These are phyloP conservation scores for Aspidapion aeneum DNA, from an alignment of 2,888 invertebrate genomes.

Conservation along the genomic window DNA sequence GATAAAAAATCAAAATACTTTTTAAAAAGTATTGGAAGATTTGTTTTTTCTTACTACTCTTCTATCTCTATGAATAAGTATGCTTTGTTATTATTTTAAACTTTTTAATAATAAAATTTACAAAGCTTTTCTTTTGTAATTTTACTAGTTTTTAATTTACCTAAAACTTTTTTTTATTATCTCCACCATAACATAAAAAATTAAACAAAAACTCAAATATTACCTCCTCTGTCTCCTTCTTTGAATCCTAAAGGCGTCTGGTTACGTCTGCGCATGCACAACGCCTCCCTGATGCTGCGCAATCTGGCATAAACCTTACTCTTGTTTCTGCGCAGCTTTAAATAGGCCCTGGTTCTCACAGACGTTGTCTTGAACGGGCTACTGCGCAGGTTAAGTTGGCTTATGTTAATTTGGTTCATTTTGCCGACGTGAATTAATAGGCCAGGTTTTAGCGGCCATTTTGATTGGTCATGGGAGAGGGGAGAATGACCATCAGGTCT, in stretches of 20 bases:
- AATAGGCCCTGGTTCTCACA: conserved; percentile 27
- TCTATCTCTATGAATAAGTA: too few species aligned
- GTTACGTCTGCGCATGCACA: conserved; percentile 41
- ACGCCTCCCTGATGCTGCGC: conserved; percentile 40
- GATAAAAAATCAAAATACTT: conserved; percentile 25
- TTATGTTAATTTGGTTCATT: conserved; percentile 60
- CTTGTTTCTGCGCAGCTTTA: conserved; percentile 40
- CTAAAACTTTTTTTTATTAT: too few species aligned
- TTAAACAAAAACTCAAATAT: too few species aligned
- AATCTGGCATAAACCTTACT: conserved; percentile 44
- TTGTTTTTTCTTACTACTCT: too few species aligned
- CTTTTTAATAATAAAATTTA: too few species aligned
- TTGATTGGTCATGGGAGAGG: conserved; percentile 48
- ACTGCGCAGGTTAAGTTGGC: conserved; percentile 36
- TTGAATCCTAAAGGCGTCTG: conserved; percentile 49
- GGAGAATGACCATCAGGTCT: conserved; percentile 52
- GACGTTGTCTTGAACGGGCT: conserved; percentile 38
- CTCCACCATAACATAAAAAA: too few species aligned
- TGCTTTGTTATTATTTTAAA: too few species aligned
- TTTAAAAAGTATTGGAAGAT: too few species aligned
- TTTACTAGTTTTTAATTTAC: too few species aligned
- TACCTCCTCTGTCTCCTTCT: conserved; percentile 50
- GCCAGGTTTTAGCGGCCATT: conserved; percentile 84
- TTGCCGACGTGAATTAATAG: conserved; percentile 86
- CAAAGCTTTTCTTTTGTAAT: too few species aligned